Evolutionary conservation across 1,140 invertebrate genomes (phyloP).

Genomic region (Aricia agestis): DNA sequence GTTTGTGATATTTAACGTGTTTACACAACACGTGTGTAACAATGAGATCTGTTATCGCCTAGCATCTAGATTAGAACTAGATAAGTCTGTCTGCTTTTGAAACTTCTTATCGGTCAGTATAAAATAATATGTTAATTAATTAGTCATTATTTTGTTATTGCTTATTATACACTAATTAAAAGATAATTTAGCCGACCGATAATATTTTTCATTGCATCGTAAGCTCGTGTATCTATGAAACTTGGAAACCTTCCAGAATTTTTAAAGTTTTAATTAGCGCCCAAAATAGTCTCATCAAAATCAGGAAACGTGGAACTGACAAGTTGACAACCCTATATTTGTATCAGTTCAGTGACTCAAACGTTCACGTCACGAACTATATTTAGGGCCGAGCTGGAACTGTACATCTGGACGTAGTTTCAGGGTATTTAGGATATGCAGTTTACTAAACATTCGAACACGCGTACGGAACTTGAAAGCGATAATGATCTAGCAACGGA

Average conservation of each 20-base stretch:
- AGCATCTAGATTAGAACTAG: not conserved
- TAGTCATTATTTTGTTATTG: not conserved
- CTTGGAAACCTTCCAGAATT: not conserved
- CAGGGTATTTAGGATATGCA: conserved; percentile 2
- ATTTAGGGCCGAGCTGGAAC: not conserved
- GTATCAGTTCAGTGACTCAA: conserved; percentile 16
- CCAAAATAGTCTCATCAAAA: not conserved
- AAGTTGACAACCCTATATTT: not conserved
- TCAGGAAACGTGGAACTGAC: not conserved
- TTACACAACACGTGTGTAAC: not conserved
- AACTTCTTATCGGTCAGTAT: conserved; percentile 3
- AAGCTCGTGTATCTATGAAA: no score
- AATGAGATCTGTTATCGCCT: not conserved
- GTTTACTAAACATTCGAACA: not conserved
- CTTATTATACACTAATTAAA: not conserved
- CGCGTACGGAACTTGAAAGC: not conserved
- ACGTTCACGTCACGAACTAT: conserved; percentile 1
- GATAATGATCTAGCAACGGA: not conserved
- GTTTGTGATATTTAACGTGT: not conserved
- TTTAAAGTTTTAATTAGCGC: not conserved
- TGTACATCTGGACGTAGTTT: not conserved
- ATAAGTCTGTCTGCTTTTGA: not conserved
- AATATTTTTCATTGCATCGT: no score
- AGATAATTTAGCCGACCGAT: not conserved
- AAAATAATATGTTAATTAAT: not conserved